phyloP scores from a whole-genome alignment of 92 coral and sea anemone species.

The Actinernus sp. region DNA sequence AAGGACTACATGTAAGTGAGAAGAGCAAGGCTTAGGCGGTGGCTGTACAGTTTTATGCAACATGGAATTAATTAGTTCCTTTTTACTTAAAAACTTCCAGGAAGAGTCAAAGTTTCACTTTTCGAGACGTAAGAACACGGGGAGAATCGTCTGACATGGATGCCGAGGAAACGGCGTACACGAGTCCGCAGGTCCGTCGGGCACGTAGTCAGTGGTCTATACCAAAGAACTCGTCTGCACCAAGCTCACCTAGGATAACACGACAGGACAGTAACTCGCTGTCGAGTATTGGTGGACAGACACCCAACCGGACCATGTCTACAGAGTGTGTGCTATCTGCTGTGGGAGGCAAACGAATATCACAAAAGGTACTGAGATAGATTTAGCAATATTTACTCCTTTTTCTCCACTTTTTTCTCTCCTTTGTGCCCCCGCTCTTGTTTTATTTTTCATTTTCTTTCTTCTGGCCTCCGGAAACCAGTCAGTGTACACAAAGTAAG shows the following conservation, averaged over 20 bases:
- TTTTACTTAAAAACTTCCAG: too few species aligned
- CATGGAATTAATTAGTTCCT: too few species aligned
- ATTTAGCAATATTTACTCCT: not conserved
- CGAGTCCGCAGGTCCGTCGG: conserved; percentile 42
- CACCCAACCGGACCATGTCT: conserved; percentile 58
- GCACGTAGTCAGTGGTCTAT: conserved; percentile 47
- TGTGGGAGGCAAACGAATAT: conserved; percentile 62
- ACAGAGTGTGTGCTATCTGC: conserved; percentile 61
- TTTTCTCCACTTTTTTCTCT: not conserved
- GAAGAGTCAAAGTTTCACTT: conserved; percentile 43
- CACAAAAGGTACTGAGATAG: conserved; percentile 67
- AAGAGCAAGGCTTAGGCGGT: too few species aligned
- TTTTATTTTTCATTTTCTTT: not conserved
- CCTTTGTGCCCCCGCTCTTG: not conserved
- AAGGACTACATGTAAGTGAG: too few species aligned
- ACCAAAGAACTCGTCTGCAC: conserved; percentile 27
- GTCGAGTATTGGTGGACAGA: conserved; percentile 12
- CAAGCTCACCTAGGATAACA: conserved; percentile 42
- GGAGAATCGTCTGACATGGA: conserved; percentile 82
- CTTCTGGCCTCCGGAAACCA: conserved; percentile 2
- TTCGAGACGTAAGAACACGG: conserved; percentile 30
- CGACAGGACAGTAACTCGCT: conserved; percentile 52
- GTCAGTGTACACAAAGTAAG: too few species aligned
- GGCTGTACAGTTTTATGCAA: too few species aligned
- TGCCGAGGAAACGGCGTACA: conserved; percentile 2